phyloP scores from a whole-genome alignment of 1,140 invertebrate genomes.

The Drosophila ambigua region DNA sequence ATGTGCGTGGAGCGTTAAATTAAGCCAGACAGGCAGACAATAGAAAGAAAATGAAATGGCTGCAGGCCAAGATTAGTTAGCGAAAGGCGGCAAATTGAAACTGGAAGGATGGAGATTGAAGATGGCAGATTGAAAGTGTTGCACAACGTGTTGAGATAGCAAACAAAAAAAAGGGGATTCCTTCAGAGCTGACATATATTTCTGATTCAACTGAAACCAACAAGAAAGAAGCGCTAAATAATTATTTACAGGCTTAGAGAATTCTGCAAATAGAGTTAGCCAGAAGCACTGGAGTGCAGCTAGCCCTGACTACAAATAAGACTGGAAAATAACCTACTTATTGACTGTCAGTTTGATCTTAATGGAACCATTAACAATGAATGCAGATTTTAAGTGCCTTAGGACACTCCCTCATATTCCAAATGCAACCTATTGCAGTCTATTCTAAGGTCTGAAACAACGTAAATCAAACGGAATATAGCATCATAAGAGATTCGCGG shows the following conservation, averaged over 20 bases:
- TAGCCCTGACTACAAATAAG: no score
- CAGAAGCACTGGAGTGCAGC: no score
- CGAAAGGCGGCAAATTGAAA: slow-evolving; percentile 19
- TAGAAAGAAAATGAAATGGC: slow-evolving; percentile 8
- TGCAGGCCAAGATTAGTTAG: not conserved
- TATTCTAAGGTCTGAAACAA: slow-evolving; percentile 6
- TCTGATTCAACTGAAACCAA: no score
- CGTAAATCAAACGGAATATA: slow-evolving; percentile 32
- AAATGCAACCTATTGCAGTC: not conserved
- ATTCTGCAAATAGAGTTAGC: no score
- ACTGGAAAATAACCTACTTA: no score
- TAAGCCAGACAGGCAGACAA: slow-evolving; percentile 46
- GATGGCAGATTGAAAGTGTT: not conserved
- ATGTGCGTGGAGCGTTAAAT: slow-evolving; percentile 76
- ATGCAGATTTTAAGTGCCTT: not conserved
- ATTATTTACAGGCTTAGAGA: no score
- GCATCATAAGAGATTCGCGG: slow-evolving; percentile 27
- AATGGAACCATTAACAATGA: not conserved
- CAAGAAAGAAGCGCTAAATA: no score
- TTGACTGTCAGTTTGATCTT: not conserved
- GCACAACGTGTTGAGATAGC: not conserved
- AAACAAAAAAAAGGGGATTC: not conserved
- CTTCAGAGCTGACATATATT: no score
- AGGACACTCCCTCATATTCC: not conserved
- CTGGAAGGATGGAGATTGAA: not conserved